Base-by-base conservation (phyloP, 1,140 invertebrate genomes). In the Aradophagus sp. region DNA sequence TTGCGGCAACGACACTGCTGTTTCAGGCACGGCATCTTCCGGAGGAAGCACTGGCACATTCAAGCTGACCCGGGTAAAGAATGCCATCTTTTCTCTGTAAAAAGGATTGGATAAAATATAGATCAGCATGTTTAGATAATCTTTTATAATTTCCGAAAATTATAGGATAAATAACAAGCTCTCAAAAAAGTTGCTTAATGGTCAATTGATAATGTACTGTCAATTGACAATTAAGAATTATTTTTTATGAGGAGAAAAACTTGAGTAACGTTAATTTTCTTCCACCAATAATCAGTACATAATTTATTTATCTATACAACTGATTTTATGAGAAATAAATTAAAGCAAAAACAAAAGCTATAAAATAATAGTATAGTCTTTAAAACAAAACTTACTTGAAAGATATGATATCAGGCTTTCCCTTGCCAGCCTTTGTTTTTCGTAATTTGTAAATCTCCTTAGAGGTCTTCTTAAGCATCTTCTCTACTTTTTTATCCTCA, bases 31-130 rank as follows among this genome's bases (percentile, higher is more conserved):
- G 35, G 81, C 84, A 44, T 90, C 89, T 7, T 94, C 92, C 19
- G 88, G 86, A 3, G 93, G 92, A 41, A 94, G 83, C 26, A 93
- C 88, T 48, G 94, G 93, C 70, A 95, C 90, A 61, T 89, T 91
- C 13, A 92, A 78, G 75, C 93, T 93, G 4, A 91, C 89, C 56
- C 92, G 88, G 1, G 95, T 96, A 80, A 97, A 97, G 85, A 97
- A 97, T 8, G 95, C 93, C 91, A 97, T 97, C 85, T 97, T 97
- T 85, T 97, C 95, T 87, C 95, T 97, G 86, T 1, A 69, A 48
- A 23, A 12, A 48, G 16, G 20, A 17, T 0, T 26, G 4, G 8
- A 23, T 23, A 5, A 23, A 23, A 23, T 23, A 23, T 47, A 42
- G 34, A 44, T 34, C 14, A 31, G 29, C n/a, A n/a, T n/a, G n/a